Conservation (phyloP, 2,797 vertebrate genomes). For the Myotis planiceps region DNA sequence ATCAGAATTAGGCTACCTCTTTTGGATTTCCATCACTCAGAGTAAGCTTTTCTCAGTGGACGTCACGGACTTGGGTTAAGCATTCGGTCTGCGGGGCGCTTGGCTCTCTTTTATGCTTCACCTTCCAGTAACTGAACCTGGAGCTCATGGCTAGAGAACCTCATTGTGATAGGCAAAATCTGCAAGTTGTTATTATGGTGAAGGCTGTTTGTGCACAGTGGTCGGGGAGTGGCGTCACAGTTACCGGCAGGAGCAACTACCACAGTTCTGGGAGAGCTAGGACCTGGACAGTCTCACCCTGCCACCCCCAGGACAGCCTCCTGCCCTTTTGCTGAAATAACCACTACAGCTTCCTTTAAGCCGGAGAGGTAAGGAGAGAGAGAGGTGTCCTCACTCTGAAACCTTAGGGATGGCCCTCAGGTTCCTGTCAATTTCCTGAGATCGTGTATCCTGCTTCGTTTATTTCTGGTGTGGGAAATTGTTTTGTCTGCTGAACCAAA, state of each 20-base stretch:
- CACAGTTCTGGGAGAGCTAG: neutral
- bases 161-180: neutral
- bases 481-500: neutral
- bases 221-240: neutral
- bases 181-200: neutral
- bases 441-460: neutral
- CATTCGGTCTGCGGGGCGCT: neutral
- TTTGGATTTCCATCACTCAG: neutral
- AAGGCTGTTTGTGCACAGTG: neutral
- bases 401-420: neutral
- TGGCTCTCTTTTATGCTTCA: neutral
- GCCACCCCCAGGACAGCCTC: too few species aligned
- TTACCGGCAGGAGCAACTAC: neutral
- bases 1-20: neutral
- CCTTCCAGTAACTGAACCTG: neutral
- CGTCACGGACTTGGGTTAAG: neutral
- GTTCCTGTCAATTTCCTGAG: neutral
- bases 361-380: neutral
- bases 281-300: neutral
- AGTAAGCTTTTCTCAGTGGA: neutral
- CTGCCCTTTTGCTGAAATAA: neutral
- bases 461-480: neutral
- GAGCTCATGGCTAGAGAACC: neutral
- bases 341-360: neutral
- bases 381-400: neutral